These are phyloP conservation scores for Raja brachyura DNA, from an alignment of 2,113 vertebrate species.

Conservation along the genomic window DNA sequence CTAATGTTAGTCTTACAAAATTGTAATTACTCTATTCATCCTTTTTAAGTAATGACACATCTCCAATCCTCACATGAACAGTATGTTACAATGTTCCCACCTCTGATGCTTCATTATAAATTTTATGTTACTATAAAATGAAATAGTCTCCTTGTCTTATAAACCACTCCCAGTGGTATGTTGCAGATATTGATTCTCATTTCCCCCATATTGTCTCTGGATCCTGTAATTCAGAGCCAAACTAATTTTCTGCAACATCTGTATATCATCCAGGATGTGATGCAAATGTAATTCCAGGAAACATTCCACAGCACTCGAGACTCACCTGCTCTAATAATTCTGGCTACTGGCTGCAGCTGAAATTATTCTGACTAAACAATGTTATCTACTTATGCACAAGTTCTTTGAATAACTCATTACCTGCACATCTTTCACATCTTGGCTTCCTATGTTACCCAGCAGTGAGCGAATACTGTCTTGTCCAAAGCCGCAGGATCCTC, in stretches of 20 bases:
- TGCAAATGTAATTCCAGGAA: background rate
- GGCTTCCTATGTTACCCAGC: conserved; percentile 74
- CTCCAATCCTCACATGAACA: too few species aligned
- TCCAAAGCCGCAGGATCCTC: conserved; percentile 83
- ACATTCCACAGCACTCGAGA: background rate
- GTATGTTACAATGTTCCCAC: background rate
- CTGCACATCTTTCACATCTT: conserved; percentile 87
- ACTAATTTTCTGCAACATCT: too few species aligned
- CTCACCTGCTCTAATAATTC: background rate
- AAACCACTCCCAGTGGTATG: too few species aligned
- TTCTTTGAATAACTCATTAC: conserved; percentile 51
- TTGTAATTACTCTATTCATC: too few species aligned
- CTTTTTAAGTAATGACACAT: too few species aligned
- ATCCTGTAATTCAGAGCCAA: too few species aligned
- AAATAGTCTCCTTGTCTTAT: background rate
- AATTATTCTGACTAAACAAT: background rate
- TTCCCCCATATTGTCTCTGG: too few species aligned
- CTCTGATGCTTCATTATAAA: background rate
- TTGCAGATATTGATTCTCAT: too few species aligned
- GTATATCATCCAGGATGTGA: background rate
- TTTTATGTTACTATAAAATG: background rate
- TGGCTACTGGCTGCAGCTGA: background rate
- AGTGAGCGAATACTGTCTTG: conserved; percentile 81
- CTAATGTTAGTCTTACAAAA: too few species aligned
- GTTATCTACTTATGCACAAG: background rate